Base-by-base conservation (phyloP, 2,797 vertebrate species). In the Toxotes lorentzi region DNA sequence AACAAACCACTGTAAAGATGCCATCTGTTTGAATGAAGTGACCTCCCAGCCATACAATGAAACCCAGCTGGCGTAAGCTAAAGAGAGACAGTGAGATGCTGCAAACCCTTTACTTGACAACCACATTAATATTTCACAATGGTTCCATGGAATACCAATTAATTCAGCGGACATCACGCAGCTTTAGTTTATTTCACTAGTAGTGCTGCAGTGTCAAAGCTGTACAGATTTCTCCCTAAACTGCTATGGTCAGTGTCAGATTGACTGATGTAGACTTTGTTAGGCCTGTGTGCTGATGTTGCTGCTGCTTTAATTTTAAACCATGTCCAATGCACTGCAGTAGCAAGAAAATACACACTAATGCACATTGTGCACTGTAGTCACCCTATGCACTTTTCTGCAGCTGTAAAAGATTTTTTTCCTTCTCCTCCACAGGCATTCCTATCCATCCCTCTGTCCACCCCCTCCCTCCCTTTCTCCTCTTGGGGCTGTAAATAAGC, bases 1-100 rank as follows among this genome's bases (percentile, higher is more conserved):
- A 79, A 88, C 85, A 83, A 86, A 87, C 88, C 83, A 79, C 86
- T 86, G 79, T 79, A 86, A 91, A 88, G 84, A 87, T 54, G 78
- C 83, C 91, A 91, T 93, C 91, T 93, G 93, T 91, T 88, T 85
- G 79, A 89, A 85, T 85, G 74, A 81, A 85, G 74, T 88, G 86
- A 90, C 87, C 87, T 84, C 79, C 83, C 82, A 85, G 88, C 86
- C 68, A 81, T 81, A 77, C 77, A 79, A 59, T 82, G 78, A 88
- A 89, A 83, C 76, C 86, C 82, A 90, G 70, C 86, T 91, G 91
- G 86, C 89, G 79, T 56, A 70, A 68, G 69, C 73, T n/a, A n/a
- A 68, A 47, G 59, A 77, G 77, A 73, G 72, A 57, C 85, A 77
- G 57, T 53, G 83, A 81, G 82, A 83, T 62, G 65, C 77, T 72